A percentile compares a stretch with the other conserved stretches of the same genome.
These are phyloP conservation scores for Ibycter americanus DNA, from an alignment of 2,797 vertebrate genomes.

Conservation along the genomic window DNA sequence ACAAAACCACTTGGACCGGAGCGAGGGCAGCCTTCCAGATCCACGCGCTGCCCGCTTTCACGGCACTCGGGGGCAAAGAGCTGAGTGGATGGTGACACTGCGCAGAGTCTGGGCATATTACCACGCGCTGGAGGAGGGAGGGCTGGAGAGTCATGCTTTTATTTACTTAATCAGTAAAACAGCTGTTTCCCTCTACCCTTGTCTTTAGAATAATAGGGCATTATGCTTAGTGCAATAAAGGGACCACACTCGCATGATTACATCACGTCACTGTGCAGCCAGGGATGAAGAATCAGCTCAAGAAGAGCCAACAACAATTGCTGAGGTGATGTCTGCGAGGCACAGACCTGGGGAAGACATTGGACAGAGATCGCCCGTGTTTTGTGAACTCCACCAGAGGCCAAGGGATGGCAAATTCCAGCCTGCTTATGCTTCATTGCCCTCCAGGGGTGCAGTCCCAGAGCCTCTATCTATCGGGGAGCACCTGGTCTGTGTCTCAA, in stretches of 20 bases:
- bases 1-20: conserved; percentile 19
- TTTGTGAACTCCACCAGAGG: not conserved
- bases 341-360: not conserved
- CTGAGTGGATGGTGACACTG: not conserved
- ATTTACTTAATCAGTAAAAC: not conserved
- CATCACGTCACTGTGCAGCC: not conserved
- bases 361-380: not conserved
- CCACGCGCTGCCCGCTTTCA: not conserved
- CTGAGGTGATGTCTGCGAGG: conserved; percentile 62
- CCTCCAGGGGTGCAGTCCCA: not conserved
- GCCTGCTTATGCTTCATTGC: not conserved
- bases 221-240: conserved; percentile 12
- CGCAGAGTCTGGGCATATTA: not conserved
- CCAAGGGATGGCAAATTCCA: not conserved
- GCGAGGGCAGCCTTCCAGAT: conserved; percentile 56
- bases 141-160: not conserved
- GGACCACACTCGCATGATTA: not conserved
- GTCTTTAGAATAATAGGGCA: not conserved
- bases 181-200: not conserved
- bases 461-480: accelerated
- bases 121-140: not conserved
- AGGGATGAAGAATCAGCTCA: conserved; percentile 24
- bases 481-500: not conserved
- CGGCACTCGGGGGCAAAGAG: not conserved
- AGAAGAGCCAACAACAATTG: conserved; percentile 43